Percentiles rank a stretch among this genome's conserved stretches.
These are phyloP conservation scores for Cosmopolites sordidus DNA, from an alignment of 2,888 invertebrate species.

Conservation along the genomic window DNA sequence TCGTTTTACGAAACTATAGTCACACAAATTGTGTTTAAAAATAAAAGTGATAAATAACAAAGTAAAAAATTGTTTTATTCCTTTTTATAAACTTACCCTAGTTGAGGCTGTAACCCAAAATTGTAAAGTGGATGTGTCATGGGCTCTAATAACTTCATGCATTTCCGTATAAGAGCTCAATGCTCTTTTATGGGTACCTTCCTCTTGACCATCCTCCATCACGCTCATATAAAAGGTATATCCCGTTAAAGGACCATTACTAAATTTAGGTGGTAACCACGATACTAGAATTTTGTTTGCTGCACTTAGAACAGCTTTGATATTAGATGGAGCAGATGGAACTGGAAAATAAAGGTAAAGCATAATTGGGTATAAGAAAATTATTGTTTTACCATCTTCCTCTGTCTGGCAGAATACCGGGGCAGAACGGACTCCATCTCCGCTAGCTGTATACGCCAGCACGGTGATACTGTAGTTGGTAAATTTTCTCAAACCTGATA, in stretches of 20 bases:
- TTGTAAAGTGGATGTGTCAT: conserved; percentile 70
- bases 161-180: conserved; percentile 65
- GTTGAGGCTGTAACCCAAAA: conserved; percentile 77
- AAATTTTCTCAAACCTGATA: conserved; percentile 75
- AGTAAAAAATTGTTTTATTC: no score
- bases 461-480: conserved; percentile 92
- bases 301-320: conserved; percentile 85
- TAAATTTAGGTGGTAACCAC: conserved; percentile 81
- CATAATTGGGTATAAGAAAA: no score
- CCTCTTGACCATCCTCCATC: conserved; percentile 72
- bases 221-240: conserved; percentile 82
- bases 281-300: conserved; percentile 81
- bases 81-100: no score
- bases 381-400: conserved; percentile 72
- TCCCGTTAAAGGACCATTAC: conserved; percentile 78
- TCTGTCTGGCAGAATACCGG: conserved; percentile 84
- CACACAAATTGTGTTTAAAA: no score
- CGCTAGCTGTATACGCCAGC: conserved; percentile 81
- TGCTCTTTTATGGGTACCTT: conserved; percentile 72
- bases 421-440: conserved; percentile 81
- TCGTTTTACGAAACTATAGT: no score
- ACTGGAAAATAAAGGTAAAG: conserved; percentile 53
- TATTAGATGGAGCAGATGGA: conserved; percentile 83
- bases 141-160: conserved; percentile 66
- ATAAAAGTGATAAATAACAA: not conserved